A percentile compares a stretch with the other conserved stretches of the same genome.
Conservation (phyloP, 2,888 invertebrate genomes). For the Melanargia galathea region DNA sequence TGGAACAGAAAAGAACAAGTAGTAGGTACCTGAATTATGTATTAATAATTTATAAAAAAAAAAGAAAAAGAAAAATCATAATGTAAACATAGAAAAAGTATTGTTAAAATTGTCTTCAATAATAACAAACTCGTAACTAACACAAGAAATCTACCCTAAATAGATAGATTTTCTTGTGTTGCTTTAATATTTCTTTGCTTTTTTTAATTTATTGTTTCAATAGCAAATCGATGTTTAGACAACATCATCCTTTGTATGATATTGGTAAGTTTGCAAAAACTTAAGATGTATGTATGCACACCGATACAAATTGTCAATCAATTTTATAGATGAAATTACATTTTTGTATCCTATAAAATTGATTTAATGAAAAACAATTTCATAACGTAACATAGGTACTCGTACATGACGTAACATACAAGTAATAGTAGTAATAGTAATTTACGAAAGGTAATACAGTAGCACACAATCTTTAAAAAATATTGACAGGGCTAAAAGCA, state of each 20-base stretch:
- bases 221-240: conserved; percentile 3
- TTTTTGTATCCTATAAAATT: conserved; percentile 1
- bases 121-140: neutral
- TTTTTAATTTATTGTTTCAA: neutral
- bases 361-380: neutral
- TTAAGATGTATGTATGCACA: neutral
- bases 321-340: conserved; percentile 6
- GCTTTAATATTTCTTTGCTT: neutral
- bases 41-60: conserved; percentile 21
- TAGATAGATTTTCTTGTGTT: neutral
- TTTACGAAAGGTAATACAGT: neutral
- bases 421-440: too few species aligned
- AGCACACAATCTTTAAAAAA: neutral
- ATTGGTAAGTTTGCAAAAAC: neutral
- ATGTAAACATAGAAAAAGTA: conserved; percentile 14
- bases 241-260: conserved; percentile 2
- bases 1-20: conserved; percentile 84
- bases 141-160: neutral
- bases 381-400: neutral
- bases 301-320: neutral
- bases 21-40: conserved; percentile 46
- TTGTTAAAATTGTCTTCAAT: conserved; percentile 8
- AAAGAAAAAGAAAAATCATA: conserved; percentile 6
- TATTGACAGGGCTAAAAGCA: neutral
- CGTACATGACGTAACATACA: neutral